Evolutionary conservation across 2,888 invertebrate genomes (phyloP), one percentile per base, ranked within the genome.

Genomic region (Tinea pellionella): DNA sequence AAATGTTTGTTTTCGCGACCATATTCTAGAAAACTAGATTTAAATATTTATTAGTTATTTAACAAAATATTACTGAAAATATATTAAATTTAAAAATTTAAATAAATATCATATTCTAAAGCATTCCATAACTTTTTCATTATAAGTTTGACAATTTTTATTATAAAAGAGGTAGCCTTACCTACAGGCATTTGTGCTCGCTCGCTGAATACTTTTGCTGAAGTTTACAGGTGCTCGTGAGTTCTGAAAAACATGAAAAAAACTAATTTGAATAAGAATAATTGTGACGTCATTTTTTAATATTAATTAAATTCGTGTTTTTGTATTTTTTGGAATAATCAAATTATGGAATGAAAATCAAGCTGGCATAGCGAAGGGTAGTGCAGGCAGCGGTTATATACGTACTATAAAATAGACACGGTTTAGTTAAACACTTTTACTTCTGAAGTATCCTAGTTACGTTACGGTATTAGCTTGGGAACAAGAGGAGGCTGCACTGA

Each of bases 101-200:
- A 37, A n/a, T 12, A 16, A 7, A 16, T 47, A 47, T 15, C 13
- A 47, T 9, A 16, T 16, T 9, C n/a, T 6, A 16, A 47, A 47
- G 47, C 47, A 47, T 47, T 15, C 47, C 8, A 16, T 4, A 47
- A 47, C 47, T 47, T 47, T 47, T 47, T 47, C 47, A 47, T 47
- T 47, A 47, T 47, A 47, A 47, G 47, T 47, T 47, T 47, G 47
- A 16, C 47, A 47, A 47, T 47, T 47, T 47, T 9, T n/a, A 47
- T 1, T 2, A 47, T 47, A 4, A 16, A 47, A 47, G 47, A 47
- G 47, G 47, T 47, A 37, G 37, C 37, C 37, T 12, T 37, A 47
- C 47, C 16, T 47, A 47, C 13, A 47, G 47, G 47, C 47, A 15
- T 47, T 47, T 47, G 47, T 47, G 47, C 15, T 37, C 47, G 47